phyloP scores from a whole-genome alignment of 2,113 vertebrate species.

The Neomonachus schauinslandi region DNA sequence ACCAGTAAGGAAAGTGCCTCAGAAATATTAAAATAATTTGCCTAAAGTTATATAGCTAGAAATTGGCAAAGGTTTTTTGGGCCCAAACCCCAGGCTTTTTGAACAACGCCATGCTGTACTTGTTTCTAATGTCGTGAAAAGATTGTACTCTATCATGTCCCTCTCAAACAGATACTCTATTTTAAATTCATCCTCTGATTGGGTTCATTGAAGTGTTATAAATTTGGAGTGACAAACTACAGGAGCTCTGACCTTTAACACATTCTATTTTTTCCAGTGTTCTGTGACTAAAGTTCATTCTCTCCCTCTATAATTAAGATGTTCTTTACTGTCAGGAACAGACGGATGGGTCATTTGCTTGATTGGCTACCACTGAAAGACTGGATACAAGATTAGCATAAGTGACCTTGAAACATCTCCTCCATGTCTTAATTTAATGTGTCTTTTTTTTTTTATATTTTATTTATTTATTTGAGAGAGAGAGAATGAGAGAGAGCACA shows the following conservation, averaged over 20 bases:
- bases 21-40: background rate
- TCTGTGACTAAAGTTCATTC: background rate
- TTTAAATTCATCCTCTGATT: background rate
- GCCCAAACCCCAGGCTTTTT: background rate
- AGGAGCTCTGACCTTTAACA: background rate
- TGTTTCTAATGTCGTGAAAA: background rate
- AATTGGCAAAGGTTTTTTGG: background rate
- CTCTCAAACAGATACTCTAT: background rate
- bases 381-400: background rate
- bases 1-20: background rate
- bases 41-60: background rate
- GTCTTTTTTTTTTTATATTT: no score
- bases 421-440: background rate
- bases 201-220: background rate
- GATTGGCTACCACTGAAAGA: background rate
- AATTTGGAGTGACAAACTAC: background rate
- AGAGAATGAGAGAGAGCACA: no score
- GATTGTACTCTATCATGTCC: background rate
- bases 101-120: background rate
- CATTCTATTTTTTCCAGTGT: background rate
- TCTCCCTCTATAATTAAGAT: background rate
- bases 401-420: background rate
- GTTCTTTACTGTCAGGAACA: background rate
- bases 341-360: background rate
- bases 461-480: no score